Evolutionary conservation across 2,113 vertebrate species (phyloP), one percentile per base, ranked within the genome.

Genomic region (Sander vitreus): DNA sequence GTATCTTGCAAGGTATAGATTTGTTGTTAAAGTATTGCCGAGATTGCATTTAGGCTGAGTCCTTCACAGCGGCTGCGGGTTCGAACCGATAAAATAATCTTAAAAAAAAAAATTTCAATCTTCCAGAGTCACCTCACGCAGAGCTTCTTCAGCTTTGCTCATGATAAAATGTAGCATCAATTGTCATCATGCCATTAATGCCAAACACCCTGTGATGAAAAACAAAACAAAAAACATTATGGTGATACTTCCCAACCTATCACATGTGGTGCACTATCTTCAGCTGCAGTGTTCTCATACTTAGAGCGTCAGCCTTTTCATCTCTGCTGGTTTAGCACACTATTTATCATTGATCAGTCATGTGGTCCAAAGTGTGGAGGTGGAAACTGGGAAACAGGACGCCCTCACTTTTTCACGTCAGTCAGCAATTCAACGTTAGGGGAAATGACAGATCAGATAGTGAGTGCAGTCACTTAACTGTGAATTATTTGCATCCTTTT

Each of bases 391-490:
- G 23, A 83, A 85, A 85, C 57, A 81, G 47, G n/a, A 80, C 21
- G 19, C 65, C 70, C 5, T 81, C 59, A 23, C 25, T 68, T 68
- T 85, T 85, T 76, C 27, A 0, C 67, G 6, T 43, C 60, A 67
- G 36, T 81, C 75, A 87, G 57, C 85, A 51, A 5, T 45, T 55
- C n/a, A 48, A 55, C 63, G 63, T 80, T 11, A 73, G 14, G 33
- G 76, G 83, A 90, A 88, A 79, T 85, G 57, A 25, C 33, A 80
- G 73, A 93, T 93, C 91, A 91, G 92, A 93, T 92, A 90, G 6
- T 5, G 23, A 76, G 45, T 16, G 18, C 21, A 23, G 21, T 59
- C n/a, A 25, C 15, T 64, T 19, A 13, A 10, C 30, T 7, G 15
- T 14, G 4, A 57, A 23, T 3, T 0, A 4, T 83, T 59, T 65